Evolutionary conservation across 2,113 vertebrate genomes (phyloP).

Genomic region (Butorides virescens): DNA sequence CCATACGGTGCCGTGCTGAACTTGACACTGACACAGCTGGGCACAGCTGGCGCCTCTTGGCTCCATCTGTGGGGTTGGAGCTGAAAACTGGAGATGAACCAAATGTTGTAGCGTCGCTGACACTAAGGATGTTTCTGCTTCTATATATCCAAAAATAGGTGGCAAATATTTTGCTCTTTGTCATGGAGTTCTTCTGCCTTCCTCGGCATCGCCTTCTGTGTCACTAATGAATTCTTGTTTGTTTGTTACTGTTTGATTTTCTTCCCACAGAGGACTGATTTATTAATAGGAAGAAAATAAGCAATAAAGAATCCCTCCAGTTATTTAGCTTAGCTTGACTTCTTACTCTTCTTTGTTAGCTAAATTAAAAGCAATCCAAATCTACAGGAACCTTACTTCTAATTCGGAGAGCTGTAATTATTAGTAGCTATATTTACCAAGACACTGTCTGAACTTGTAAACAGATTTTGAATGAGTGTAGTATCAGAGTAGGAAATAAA

Average conservation of each 20-base stretch:
- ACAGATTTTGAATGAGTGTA: neutral
- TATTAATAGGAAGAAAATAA: constrained; percentile 4
- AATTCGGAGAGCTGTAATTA: neutral
- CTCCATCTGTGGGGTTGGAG: neutral
- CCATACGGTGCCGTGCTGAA: neutral
- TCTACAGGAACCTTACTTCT: neutral
- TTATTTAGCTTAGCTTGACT: neutral
- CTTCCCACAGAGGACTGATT: constrained; percentile 20
- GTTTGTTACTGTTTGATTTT: neutral
- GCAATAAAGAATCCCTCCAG: neutral
- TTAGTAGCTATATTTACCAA: constrained; percentile 6
- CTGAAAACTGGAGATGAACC: neutral
- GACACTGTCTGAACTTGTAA: neutral
- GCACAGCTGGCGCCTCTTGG: neutral
- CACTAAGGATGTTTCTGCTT: neutral
- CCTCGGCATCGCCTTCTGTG: neutral
- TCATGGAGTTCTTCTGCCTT: neutral
- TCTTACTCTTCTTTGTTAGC: neutral
- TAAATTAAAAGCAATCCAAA: constrained; percentile 9
- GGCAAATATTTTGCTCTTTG: neutral
- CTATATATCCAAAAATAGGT: neutral
- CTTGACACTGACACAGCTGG: neutral
- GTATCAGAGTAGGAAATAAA: neutral
- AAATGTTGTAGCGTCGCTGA: rapidly evolving
- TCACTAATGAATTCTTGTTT: neutral